A percentile compares a stretch with the other conserved stretches of the same genome.
Conservation (phyloP, 2,113 vertebrate genomes). For the Mustelus asterias region DNA sequence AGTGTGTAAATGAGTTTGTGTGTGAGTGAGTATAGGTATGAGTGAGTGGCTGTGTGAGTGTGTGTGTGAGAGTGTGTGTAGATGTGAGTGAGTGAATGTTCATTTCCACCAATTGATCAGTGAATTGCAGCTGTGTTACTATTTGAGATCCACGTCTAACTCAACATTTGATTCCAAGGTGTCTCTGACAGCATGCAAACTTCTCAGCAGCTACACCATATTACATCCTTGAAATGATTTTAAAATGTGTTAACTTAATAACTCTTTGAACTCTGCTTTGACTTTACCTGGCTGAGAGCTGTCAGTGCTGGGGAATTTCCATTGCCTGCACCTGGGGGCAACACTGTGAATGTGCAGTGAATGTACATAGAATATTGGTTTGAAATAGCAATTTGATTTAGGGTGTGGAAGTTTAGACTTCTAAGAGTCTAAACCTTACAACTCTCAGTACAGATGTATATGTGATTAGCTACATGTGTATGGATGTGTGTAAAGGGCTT, state of each 20-base stretch:
- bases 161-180: neutral
- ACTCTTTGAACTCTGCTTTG: neutral
- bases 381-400: neutral
- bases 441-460: too few species aligned
- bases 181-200: neutral
- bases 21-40: too few species aligned
- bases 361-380: neutral
- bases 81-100: neutral
- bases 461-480: neutral
- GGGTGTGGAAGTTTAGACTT: neutral
- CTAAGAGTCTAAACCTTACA: neutral
- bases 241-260: neutral
- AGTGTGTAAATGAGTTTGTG: too few species aligned
- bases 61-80: neutral
- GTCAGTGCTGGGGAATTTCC: constrained; percentile 4
- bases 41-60: too few species aligned
- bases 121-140: neutral
- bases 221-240: neutral
- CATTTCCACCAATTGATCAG: neutral
- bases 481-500: neutral
- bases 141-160: neutral
- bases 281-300: neutral
- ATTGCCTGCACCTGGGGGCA: neutral
- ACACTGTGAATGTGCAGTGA: neutral
- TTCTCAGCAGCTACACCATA: neutral